A percentile compares a stretch with the other conserved stretches of the same genome.
Evolutionary conservation across 2,113 vertebrate species (phyloP).

Genomic region (Xenopus laevis): DNA sequence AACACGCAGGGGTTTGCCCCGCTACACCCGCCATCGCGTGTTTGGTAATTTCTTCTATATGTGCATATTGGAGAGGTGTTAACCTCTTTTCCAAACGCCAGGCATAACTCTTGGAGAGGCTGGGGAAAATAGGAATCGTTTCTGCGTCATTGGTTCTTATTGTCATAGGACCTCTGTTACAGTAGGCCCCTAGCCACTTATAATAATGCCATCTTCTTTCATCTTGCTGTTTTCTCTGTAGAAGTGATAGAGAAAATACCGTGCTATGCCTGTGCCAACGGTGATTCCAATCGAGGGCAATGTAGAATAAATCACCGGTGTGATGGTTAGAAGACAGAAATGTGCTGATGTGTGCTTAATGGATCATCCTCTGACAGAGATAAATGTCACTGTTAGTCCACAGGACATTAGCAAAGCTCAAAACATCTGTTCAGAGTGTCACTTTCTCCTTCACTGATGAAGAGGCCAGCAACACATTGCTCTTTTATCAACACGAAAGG

Average conservation of each 20-base stretch:
- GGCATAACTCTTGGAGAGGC: no score
- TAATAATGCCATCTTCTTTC: no score
- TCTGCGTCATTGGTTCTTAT: no score
- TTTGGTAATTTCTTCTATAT: no score
- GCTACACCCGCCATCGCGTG: no score
- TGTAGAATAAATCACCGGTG: slow-evolving; percentile 29
- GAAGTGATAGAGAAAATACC: background rate
- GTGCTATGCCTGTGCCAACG: background rate
- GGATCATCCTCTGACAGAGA: slow-evolving; percentile 41
- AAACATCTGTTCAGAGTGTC: slow-evolving; percentile 43
- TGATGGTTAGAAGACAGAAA: slow-evolving; percentile 29
- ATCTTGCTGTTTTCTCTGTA: no score
- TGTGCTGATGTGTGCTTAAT: slow-evolving; percentile 40
- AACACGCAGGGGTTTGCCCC: no score
- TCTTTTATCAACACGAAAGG: slow-evolving; percentile 22
- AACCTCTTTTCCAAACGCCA: no score
- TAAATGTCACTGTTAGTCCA: slow-evolving; percentile 44
- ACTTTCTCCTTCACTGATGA: slow-evolving; percentile 43
- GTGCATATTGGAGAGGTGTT: no score
- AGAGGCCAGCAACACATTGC: slow-evolving; percentile 28
- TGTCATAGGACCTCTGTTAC: no score
- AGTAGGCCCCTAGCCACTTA: no score
- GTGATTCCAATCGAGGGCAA: slow-evolving; percentile 34
- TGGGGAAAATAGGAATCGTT: no score
- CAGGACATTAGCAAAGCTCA: slow-evolving; percentile 43